These are phyloP conservation scores for Pheosia tremula DNA, from an alignment of 2,888 invertebrate genomes.

Conservation along the genomic window DNA sequence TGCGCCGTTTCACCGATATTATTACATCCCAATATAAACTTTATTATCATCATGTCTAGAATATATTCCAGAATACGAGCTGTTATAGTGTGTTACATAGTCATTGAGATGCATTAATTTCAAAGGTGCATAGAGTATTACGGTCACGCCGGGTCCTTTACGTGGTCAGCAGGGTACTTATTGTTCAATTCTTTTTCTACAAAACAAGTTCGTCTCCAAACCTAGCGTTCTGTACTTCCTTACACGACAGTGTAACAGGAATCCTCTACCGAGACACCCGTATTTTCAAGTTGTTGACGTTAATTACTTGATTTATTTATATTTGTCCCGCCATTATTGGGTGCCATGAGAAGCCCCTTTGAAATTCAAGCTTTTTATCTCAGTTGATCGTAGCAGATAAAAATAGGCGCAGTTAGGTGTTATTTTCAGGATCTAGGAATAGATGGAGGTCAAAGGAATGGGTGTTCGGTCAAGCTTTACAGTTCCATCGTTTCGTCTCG, in stretches of 20 bases:
- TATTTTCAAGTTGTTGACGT: constrained; percentile 57
- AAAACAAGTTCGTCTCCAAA: neutral
- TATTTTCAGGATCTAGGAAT: constrained; percentile 20
- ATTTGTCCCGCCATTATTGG: constrained; percentile 43
- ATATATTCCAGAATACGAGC: too few relatives aligned
- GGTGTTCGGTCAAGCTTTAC: too few relatives aligned
- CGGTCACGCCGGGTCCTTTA: too few relatives aligned
- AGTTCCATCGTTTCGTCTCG: too few relatives aligned
- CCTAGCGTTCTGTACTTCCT: neutral
- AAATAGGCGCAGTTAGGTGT: constrained; percentile 19
- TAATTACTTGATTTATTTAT: constrained; percentile 64
- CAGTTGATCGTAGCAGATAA: constrained; percentile 15
- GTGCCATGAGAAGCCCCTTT: constrained; percentile 28
- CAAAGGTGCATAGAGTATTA: too few relatives aligned
- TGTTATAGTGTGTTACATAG: too few relatives aligned
- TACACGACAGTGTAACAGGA: constrained; percentile 46
- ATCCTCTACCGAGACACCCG: constrained; percentile 39
- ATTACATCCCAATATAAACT: too few relatives aligned
- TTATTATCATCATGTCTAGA: too few relatives aligned
- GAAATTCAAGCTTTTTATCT: constrained; percentile 39
- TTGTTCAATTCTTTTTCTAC: too few relatives aligned
- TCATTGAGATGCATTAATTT: too few relatives aligned
- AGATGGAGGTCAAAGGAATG: constrained; percentile 2
- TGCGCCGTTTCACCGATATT: too few relatives aligned
- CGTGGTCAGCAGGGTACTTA: too few relatives aligned